Conservation (phyloP, 2,888 invertebrate species). For the Mystacides longicornis region DNA sequence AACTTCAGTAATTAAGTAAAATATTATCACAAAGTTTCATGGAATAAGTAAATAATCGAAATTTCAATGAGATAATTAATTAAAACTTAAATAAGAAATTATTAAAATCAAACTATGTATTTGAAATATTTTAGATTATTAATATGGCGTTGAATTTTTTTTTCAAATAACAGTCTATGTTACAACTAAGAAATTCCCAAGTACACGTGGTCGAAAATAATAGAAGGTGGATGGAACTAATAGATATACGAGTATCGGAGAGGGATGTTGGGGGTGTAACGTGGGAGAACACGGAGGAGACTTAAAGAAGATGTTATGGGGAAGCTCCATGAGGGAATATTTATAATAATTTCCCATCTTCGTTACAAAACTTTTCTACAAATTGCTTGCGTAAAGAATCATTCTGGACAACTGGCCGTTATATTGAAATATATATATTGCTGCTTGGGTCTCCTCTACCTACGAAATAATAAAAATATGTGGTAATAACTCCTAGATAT, state of each 20-base stretch:
- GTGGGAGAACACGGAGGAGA: constrained; percentile 2
- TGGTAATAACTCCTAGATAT: not conserved
- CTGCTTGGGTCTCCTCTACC: not conserved
- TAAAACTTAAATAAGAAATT: no score
- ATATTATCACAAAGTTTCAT: no score
- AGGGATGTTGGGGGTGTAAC: not conserved
- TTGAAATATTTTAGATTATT: no score
- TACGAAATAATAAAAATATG: not conserved
- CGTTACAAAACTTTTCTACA: constrained; percentile 24
- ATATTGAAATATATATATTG: constrained; percentile 26
- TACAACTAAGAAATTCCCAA: no score
- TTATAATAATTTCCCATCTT: constrained; percentile 27
- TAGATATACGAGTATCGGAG: constrained; percentile 14
- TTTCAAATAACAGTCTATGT: no score
- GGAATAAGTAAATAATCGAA: no score
- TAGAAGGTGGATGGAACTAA: not conserved
- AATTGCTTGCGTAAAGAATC: constrained; percentile 27
- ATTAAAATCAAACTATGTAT: no score
- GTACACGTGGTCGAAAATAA: no score
- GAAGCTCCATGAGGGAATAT: constrained; percentile 20
- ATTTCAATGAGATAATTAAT: no score
- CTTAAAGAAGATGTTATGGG: not conserved
- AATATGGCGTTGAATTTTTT: no score
- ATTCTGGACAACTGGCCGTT: constrained; percentile 23
- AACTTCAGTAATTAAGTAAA: no score